Evolutionary conservation across 2,888 invertebrate species (phyloP).

Genomic region (Disparrhopalites patrizii): DNA sequence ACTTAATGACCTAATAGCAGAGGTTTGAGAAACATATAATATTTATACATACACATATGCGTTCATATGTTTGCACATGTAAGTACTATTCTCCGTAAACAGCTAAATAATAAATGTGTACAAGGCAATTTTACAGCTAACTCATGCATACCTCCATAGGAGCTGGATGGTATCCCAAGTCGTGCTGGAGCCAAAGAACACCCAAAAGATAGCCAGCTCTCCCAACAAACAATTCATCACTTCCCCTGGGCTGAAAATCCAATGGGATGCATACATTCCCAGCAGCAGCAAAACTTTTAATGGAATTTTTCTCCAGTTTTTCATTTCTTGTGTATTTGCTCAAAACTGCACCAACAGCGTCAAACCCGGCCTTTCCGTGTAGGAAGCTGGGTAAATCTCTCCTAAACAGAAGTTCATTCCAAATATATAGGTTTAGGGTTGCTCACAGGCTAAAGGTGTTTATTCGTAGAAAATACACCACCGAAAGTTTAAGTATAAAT

Average conservation of each 20-base stretch:
- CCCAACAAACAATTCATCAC: constrained; percentile 81
- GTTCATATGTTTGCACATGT: neutral
- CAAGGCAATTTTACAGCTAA: neutral
- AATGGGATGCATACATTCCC: constrained; percentile 55
- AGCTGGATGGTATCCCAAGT: constrained; percentile 41
- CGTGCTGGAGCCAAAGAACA: constrained; percentile 62
- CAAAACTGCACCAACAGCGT: constrained; percentile 66
- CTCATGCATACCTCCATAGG: constrained; percentile 31
- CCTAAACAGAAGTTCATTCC: neutral
- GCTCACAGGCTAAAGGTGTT: too few species aligned
- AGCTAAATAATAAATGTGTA: too few species aligned
- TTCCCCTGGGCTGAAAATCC: constrained; percentile 57
- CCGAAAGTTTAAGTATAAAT: too few species aligned
- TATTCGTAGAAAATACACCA: too few species aligned
- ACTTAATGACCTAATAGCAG: constrained; percentile 54
- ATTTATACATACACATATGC: neutral
- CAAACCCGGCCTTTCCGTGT: constrained; percentile 74
- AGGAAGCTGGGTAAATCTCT: constrained; percentile 64
- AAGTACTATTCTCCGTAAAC: neutral
- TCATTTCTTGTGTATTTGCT: constrained; percentile 57
- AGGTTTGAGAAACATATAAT: constrained; percentile 23
- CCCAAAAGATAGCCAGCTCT: constrained; percentile 78
- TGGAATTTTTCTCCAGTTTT: constrained; percentile 49
- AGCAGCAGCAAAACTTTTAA: constrained; percentile 53
- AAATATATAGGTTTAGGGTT: neutral